Evolutionary conservation across 2,797 vertebrate species (phyloP).

Genomic region (Heliangelus exortis): DNA sequence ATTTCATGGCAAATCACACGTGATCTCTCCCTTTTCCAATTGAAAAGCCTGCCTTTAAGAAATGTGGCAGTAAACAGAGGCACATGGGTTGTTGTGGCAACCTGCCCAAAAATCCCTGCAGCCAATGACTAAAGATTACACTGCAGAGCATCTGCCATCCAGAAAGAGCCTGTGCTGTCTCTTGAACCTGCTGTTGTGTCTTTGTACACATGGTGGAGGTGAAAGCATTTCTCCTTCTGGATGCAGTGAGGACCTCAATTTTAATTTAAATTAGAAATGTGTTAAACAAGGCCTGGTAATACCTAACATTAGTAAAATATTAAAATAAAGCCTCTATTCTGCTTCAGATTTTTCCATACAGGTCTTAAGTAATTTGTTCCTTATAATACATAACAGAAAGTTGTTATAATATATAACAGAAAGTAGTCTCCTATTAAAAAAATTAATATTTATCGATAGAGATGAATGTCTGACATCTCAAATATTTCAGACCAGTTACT

Average conservation of each 20-base stretch:
- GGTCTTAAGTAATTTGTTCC: background rate
- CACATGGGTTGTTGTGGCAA: constrained; percentile 74
- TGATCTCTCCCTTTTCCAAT: constrained; percentile 68
- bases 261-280: constrained; percentile 69
- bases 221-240: constrained; percentile 68
- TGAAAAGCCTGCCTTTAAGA: constrained; percentile 70
- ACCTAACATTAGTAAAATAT: constrained; percentile 3
- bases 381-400: background rate
- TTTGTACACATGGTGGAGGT: constrained; percentile 64
- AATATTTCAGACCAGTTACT: background rate
- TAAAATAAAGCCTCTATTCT: background rate
- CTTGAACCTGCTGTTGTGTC: constrained; percentile 63
- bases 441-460: background rate
- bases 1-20: constrained; percentile 62
- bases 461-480: background rate
- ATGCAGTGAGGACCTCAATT: constrained; percentile 36
- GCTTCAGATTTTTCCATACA: background rate
- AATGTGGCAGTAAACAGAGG: constrained; percentile 74
- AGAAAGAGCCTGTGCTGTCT: constrained; percentile 62
- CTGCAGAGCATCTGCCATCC: constrained; percentile 70
- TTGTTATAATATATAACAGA: no score
- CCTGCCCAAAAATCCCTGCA: constrained; percentile 68
- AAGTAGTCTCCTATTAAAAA: background rate
- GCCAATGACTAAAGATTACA: constrained; percentile 60
- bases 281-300: constrained; percentile 53